Base-by-base conservation (phyloP, 2,113 vertebrate genomes). In the Polypterus senegalus region DNA sequence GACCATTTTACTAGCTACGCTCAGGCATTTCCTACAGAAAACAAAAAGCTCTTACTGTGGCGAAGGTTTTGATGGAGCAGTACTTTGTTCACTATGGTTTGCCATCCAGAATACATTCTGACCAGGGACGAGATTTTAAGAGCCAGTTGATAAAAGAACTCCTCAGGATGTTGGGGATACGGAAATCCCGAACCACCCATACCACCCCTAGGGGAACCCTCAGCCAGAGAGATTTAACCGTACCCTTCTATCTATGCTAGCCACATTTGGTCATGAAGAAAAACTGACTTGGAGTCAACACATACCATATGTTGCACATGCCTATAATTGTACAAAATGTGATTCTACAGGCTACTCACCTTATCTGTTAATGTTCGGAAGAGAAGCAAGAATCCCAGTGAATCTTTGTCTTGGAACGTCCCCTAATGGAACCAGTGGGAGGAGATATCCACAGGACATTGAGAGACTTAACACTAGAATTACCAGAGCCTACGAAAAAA, bases 21-120 rank as follows among this genome's bases (percentile, higher is more conserved):
- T 6, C 62, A 63, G 48, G 62, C 47, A 7, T 58, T 48, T 9
- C 55, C 55, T 6, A 63, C 54, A 47, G 48, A 48, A 57, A 64
- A 51, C 57, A 64, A 9, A 58, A 58, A 46, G 63, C 63, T 3
- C 11, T 45, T 7, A 64, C 63, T 51, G 63, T 64, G 5, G 63
- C 56, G n/a, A 59, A 64, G 43, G 47, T 64, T 3, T 48, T 64
- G 43, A 49, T 27, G 56, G 48, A 64, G 57, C 3, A 52, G 49
- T 64, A 48, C 7, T 64, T 64, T 58, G 54, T 27, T 8, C 11
- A 64, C 59, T 64, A 64, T 64, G 63, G 63, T 3, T 46, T 59
- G 4, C 56, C 57, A 9, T 46, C 49, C 47, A 5, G 47, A 58
- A 58, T 64, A 3, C 63, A 64, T 52, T 59, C 57, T 4, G 57